Evolutionary conservation across 2,888 invertebrate species (phyloP).

Genomic region (Brachylomia viminalis): DNA sequence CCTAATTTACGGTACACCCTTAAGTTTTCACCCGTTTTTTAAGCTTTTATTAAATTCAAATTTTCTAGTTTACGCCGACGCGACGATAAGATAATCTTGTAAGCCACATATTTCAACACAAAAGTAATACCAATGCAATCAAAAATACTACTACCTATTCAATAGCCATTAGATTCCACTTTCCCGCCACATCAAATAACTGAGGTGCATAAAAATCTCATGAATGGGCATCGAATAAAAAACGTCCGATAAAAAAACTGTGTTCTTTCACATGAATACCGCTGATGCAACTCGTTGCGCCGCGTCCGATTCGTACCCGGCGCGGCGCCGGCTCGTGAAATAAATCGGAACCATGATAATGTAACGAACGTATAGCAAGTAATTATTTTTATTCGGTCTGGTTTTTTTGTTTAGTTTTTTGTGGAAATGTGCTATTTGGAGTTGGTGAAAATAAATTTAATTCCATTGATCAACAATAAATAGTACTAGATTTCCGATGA

Average conservation of each 20-base stretch:
- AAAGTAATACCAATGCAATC: not conserved
- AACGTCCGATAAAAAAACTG: constrained; percentile 60
- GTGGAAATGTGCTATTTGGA: not conserved
- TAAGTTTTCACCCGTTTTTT: not conserved
- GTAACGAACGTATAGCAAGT: constrained; percentile 45
- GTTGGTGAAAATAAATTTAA: constrained; percentile 6
- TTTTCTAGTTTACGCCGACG: not conserved
- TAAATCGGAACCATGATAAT: constrained; percentile 70
- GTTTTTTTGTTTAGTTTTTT: not conserved
- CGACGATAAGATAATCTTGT: not conserved
- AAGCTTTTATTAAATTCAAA: not conserved
- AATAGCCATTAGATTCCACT: constrained; percentile 21
- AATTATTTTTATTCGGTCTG: constrained; percentile 39
- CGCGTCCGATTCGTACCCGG: constrained; percentile 47
- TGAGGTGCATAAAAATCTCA: constrained; percentile 50
- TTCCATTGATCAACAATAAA: too few species aligned
- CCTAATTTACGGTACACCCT: not conserved
- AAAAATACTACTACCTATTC: constrained; percentile 3
- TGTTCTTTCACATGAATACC: constrained; percentile 72
- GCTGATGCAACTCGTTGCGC: constrained; percentile 65
- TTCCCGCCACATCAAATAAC: constrained; percentile 55
- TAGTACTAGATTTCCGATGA: too few species aligned
- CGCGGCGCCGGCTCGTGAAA: constrained; percentile 61
- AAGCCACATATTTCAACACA: not conserved
- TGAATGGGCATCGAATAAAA: constrained; percentile 65